These are phyloP conservation scores for Percopsis omiscomaycus DNA, from an alignment of 2,797 vertebrate species.

Conservation along the genomic window DNA sequence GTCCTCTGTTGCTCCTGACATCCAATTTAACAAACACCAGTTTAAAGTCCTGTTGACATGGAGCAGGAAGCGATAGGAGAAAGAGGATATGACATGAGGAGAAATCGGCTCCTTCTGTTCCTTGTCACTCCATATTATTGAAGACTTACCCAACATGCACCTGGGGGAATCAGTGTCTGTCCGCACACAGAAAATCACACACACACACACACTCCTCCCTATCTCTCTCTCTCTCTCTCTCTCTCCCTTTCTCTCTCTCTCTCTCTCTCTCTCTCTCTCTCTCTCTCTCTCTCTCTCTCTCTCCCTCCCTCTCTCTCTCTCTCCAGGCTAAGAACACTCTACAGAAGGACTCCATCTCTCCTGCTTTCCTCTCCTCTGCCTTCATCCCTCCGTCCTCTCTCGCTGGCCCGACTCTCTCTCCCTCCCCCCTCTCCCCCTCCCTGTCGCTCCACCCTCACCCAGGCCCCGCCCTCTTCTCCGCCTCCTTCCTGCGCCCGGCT, in stretches of 20 bases:
- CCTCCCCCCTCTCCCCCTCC: too few relatives aligned
- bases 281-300: slow-evolving; percentile 18
- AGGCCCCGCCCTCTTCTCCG: too few relatives aligned
- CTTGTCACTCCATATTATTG: slow-evolving; percentile 83
- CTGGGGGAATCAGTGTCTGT: slow-evolving; percentile 82
- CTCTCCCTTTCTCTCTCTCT: slow-evolving; percentile 14
- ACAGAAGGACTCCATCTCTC: too few relatives aligned
- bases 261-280: slow-evolving; percentile 19
- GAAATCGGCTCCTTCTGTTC: slow-evolving; percentile 82
- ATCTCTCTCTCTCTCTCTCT: slow-evolving; percentile 51
- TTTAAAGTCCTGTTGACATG: slow-evolving; percentile 82
- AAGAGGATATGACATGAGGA: slow-evolving; percentile 80
- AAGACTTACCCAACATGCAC: slow-evolving; percentile 82
- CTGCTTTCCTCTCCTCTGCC: too few relatives aligned
- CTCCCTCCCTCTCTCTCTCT: slow-evolving; percentile 9
- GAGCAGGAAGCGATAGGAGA: slow-evolving; percentile 78
- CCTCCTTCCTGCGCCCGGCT: too few relatives aligned
- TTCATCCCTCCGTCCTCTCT: too few relatives aligned
- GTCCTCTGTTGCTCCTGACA: slow-evolving; percentile 74
- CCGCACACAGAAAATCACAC: slow-evolving; percentile 56
- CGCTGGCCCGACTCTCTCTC: too few relatives aligned
- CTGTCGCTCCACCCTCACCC: too few relatives aligned
- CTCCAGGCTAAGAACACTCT: neutral
- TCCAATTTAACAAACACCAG: slow-evolving; percentile 79
- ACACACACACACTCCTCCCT: slow-evolving; percentile 67